These are phyloP conservation scores for Cranoglanis bouderius DNA, from an alignment of 2,113 vertebrate species.

Conservation along the genomic window DNA sequence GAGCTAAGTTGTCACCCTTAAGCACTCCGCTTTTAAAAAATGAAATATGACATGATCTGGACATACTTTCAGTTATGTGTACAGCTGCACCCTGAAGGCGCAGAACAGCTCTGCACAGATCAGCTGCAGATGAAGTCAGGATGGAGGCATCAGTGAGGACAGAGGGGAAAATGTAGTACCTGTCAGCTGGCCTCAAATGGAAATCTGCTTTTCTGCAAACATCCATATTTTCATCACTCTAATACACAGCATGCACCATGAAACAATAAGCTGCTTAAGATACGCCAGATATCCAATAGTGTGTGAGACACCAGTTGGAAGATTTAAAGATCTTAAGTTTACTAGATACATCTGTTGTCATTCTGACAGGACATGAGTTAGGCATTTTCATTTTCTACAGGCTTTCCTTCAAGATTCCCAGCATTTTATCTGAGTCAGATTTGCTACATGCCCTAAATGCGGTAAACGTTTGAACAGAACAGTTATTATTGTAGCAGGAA, in stretches of 20 bases:
- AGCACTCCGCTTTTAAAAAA: slow-evolving; percentile 20
- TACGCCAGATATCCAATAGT: slow-evolving; percentile 50
- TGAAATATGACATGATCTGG: background rate
- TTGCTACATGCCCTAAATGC: background rate
- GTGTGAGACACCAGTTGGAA: slow-evolving; percentile 30
- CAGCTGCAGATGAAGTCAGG: slow-evolving; percentile 38
- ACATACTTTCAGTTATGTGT: slow-evolving; percentile 38
- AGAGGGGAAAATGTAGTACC: slow-evolving; percentile 17
- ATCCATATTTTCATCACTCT: slow-evolving; percentile 28
- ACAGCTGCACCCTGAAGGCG: slow-evolving; percentile 19
- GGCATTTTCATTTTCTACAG: slow-evolving; percentile 33
- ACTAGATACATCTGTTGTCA: slow-evolving; percentile 28
- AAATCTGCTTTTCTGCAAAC: slow-evolving; percentile 14
- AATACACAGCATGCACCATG: slow-evolving; percentile 29
- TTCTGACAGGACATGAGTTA: slow-evolving; percentile 33
- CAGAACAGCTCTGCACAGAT: slow-evolving; percentile 18
- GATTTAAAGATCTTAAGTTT: slow-evolving; percentile 37
- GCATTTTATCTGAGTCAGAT: background rate
- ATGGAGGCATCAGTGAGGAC: slow-evolving; percentile 21
- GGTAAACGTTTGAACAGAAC: background rate
- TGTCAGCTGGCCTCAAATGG: slow-evolving; percentile 17
- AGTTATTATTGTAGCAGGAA: background rate
- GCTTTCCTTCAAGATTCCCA: slow-evolving; percentile 30
- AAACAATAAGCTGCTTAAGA: slow-evolving; percentile 37
- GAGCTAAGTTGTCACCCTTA: slow-evolving; percentile 1